Evolutionary conservation across 2,888 invertebrate species (phyloP).

Genomic region (Neoascia interrupta): DNA sequence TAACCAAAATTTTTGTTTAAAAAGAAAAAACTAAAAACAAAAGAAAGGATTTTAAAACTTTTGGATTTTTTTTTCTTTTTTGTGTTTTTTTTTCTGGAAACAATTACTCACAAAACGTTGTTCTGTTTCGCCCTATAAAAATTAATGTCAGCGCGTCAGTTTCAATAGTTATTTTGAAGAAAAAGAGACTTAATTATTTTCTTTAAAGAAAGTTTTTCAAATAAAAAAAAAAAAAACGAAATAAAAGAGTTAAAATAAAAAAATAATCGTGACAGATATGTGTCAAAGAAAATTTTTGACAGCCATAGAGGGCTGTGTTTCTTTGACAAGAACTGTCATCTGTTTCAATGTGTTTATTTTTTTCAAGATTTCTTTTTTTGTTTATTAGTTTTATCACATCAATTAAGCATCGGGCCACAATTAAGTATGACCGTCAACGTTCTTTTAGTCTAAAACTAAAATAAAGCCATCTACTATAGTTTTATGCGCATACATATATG

Average conservation of each 20-base stretch:
- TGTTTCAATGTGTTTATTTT: constrained; percentile 41
- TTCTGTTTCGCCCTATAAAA: constrained; percentile 80
- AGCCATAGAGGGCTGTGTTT: neutral
- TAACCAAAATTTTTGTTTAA: constrained; percentile 63
- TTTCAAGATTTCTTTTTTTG: neutral
- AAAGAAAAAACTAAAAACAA: constrained; percentile 52
- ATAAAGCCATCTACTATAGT: constrained; percentile 59
- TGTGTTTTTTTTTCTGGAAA: constrained; percentile 75
- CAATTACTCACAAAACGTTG: constrained; percentile 80
- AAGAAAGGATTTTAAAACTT: constrained; percentile 72
- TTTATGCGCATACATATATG: constrained; percentile 21
- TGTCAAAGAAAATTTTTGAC: constrained; percentile 39
- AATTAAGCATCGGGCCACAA: constrained; percentile 59
- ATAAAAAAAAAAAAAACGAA: constrained; percentile 55
- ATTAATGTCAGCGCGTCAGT: constrained; percentile 79
- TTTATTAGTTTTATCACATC: neutral
- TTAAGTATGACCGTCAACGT: constrained; percentile 55
- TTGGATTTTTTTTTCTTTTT: constrained; percentile 71
- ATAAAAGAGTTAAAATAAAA: constrained; percentile 39
- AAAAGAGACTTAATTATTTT: constrained; percentile 59
- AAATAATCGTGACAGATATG: constrained; percentile 31
- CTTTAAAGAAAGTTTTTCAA: constrained; percentile 61
- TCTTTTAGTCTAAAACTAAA: constrained; percentile 54
- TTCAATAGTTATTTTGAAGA: constrained; percentile 70
- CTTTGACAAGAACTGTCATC: constrained; percentile 47